These are phyloP conservation scores for Mesocricetus auratus DNA, from an alignment of 2,113 vertebrate genomes.

Conservation along the genomic window DNA sequence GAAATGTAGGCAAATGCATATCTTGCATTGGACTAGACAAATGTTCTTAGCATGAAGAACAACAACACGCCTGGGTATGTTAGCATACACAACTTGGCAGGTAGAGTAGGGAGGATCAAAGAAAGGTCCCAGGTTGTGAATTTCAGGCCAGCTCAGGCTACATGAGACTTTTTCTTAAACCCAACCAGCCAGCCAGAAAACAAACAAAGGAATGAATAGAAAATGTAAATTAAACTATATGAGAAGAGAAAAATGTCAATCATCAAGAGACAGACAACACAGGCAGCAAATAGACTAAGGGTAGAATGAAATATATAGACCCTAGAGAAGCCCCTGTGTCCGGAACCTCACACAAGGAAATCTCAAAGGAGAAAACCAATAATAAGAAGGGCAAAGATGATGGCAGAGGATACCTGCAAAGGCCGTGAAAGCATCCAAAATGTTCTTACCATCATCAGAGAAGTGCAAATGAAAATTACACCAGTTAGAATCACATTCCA, in stretches of 20 bases:
- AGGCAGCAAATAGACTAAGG: background rate
- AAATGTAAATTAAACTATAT: background rate
- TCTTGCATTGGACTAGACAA: background rate
- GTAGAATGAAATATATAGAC: background rate
- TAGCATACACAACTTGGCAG: background rate
- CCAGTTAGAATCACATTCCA: conserved; percentile 3
- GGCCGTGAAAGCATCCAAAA: background rate
- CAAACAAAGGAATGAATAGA: background rate
- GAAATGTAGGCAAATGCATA: background rate
- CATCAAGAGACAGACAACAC: background rate
- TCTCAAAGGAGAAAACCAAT: background rate
- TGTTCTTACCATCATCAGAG: background rate
- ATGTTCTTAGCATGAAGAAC: background rate
- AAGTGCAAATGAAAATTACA: conserved; percentile 51
- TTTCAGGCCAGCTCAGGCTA: background rate
- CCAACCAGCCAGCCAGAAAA: background rate
- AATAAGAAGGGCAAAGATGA: background rate
- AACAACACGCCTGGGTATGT: background rate
- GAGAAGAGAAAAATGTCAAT: conserved; percentile 38
- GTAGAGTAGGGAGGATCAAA: no score
- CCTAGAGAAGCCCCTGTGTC: background rate
- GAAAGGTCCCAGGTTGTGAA: background rate
- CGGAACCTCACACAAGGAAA: conserved; percentile 5
- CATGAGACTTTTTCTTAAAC: background rate
- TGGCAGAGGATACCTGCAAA: background rate